Percentiles rank a stretch among this genome's conserved stretches.
Conservation (phyloP, 1,140 invertebrate genomes). For the Brachystomella parvula region DNA sequence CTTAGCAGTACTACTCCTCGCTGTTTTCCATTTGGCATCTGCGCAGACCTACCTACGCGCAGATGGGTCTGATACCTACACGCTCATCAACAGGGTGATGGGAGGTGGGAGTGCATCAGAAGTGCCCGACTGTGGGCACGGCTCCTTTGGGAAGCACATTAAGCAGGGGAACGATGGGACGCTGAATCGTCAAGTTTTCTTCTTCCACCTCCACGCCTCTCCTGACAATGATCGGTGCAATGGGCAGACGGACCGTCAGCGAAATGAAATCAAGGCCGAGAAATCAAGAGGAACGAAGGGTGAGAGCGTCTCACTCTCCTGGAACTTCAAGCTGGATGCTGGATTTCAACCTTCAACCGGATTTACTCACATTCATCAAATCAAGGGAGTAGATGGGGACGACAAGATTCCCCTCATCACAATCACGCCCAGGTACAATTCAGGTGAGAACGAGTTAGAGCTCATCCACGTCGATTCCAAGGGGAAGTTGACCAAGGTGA, state of each 20-base stretch:
- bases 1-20: not conserved
- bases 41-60: conserved; percentile 9
- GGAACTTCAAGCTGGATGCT: conserved; percentile 28
- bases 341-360: conserved; percentile 23
- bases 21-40: not conserved
- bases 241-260: conserved; percentile 13
- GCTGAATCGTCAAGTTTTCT: conserved; percentile 17
- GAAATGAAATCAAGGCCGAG: conserved; percentile 30
- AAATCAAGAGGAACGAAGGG: conserved; percentile 15
- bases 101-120: conserved; percentile 4
- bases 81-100: conserved; percentile 1
- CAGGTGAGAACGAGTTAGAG: not conserved
- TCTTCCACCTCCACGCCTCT: conserved; percentile 20
- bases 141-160: conserved; percentile 15
- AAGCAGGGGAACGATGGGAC: conserved; percentile 9
- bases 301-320: conserved; percentile 24
- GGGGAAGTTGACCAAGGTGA: not conserved
- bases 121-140: conserved; percentile 18
- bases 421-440: conserved; percentile 14
- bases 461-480: conserved; percentile 12
- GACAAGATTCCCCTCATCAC: conserved; percentile 27
- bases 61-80: conserved; percentile 23
- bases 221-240: conserved; percentile 27
- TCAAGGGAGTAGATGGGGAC: conserved; percentile 28
- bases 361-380: conserved; percentile 32